Evolutionary conservation across 2,888 invertebrate genomes (phyloP).

Genomic region (Strigamia maritima): DNA sequence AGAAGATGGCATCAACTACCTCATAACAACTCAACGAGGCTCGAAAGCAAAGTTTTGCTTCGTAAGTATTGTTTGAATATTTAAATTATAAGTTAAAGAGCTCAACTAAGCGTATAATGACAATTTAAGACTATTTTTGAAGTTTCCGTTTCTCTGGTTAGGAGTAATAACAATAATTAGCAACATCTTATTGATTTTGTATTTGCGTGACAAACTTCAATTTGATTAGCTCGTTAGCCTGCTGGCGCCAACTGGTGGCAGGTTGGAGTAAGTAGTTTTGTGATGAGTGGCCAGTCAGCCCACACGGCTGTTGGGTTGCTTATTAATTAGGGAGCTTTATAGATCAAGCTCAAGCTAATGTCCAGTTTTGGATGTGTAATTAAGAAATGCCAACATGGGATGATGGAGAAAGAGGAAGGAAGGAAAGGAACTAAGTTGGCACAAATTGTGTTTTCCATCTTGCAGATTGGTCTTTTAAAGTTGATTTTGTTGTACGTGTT

Average conservation of each 20-base stretch:
- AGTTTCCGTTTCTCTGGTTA: not conserved
- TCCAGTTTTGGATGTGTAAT: not conserved
- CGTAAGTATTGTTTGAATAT: no score
- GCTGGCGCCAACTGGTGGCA: conserved; percentile 18
- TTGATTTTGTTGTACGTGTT: no score
- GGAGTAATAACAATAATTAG: conserved; percentile 21
- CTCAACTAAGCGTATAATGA: not conserved
- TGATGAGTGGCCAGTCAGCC: not conserved
- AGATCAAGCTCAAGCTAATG: not conserved
- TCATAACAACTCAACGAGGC: conserved; percentile 60
- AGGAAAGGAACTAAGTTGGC: not conserved
- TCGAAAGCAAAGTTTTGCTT: conserved; percentile 41
- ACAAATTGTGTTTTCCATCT: not conserved
- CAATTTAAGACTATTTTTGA: conserved; percentile 22
- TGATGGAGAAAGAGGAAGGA: not conserved
- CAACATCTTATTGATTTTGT: not conserved
- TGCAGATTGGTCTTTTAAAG: no score
- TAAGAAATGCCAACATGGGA: conserved; percentile 22
- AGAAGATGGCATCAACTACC: conserved; percentile 79
- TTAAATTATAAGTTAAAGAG: no score
- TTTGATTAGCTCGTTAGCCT: conserved; percentile 7
- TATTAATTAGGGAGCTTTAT: not conserved
- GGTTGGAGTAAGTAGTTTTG: conserved; percentile 3
- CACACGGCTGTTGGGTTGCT: not conserved
- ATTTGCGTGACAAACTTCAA: conserved; percentile 10